Conservation (phyloP, 2,888 invertebrate species). For the Dermolepida albohirtum region DNA sequence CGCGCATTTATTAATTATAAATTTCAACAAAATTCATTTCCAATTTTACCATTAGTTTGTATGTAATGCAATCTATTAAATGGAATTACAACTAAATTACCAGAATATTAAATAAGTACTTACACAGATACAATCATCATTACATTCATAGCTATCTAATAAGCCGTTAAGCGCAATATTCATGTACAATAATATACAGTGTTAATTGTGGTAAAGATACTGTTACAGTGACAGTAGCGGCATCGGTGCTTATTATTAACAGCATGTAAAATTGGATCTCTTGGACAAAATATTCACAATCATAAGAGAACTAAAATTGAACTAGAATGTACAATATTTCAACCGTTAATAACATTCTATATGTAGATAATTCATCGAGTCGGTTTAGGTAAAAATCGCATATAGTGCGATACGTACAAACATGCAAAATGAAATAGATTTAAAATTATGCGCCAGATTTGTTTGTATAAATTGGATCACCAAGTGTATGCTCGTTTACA, state of each 20-base stretch:
- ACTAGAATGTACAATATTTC: slow-evolving; percentile 13
- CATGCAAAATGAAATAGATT: slow-evolving; percentile 47
- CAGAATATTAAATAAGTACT: slow-evolving; percentile 9
- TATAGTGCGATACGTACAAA: slow-evolving; percentile 15
- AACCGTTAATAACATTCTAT: slow-evolving; percentile 24
- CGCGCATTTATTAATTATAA: no score
- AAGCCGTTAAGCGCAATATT: not conserved
- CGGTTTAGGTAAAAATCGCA: slow-evolving; percentile 31
- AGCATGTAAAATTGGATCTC: not conserved
- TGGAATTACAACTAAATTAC: no score
- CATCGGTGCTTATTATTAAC: slow-evolving; percentile 3
- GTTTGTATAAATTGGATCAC: slow-evolving; percentile 47
- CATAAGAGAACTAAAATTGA: slow-evolving; percentile 4
- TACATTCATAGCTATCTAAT: slow-evolving; percentile 11
- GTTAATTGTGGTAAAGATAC: slow-evolving; percentile 1
- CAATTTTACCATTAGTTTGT: no score
- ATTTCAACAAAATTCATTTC: no score
- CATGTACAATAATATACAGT: not conserved
- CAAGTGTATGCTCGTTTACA: slow-evolving; percentile 33
- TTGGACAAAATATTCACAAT: not conserved
- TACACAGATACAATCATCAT: not conserved
- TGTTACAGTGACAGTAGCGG: not conserved
- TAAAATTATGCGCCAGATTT: slow-evolving; percentile 47
- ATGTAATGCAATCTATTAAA: no score
- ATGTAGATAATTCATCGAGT: slow-evolving; percentile 22